Percentiles rank a stretch among this genome's conserved stretches.
Conservation (phyloP, 2,113 vertebrate species). For the Gallinago undulata region DNA sequence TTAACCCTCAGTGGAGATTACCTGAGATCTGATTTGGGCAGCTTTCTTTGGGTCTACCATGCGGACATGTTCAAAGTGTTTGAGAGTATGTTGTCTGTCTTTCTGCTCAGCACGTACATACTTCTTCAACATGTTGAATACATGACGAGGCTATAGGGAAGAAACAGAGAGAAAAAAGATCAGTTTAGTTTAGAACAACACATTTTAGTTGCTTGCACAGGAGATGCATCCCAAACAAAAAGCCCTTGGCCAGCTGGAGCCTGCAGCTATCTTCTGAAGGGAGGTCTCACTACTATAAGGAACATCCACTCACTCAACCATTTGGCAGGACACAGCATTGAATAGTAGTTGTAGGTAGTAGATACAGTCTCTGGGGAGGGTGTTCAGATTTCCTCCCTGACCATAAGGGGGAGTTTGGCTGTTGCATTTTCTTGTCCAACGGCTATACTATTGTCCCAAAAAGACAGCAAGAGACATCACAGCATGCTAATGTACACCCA, state of each 20-base stretch:
- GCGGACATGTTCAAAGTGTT: conserved; percentile 96
- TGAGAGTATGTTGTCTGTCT: conserved; percentile 94
- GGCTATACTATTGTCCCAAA: background rate
- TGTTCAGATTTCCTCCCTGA: background rate
- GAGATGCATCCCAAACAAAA: background rate
- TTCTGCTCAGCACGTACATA: conserved; percentile 98
- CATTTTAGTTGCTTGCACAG: background rate
- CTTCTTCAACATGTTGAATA: conserved; percentile 96
- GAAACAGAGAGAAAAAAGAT: background rate
- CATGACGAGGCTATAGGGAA: conserved; percentile 86
- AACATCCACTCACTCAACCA: background rate
- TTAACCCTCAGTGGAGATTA: conserved; percentile 11
- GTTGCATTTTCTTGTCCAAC: background rate
- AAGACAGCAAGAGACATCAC: background rate
- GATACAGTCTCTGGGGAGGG: background rate
- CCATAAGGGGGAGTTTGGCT: background rate
- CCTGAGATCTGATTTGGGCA: conserved; percentile 97
- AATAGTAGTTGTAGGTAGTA: background rate
- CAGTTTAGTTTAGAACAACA: background rate
- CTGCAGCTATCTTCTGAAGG: background rate
- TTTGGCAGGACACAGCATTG: background rate
- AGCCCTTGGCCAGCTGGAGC: background rate
- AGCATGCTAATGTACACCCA: background rate
- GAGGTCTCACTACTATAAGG: background rate
- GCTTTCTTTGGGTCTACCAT: conserved; percentile 99